These are phyloP conservation scores for Cylloceria caligata DNA, from an alignment of 2,888 invertebrate genomes.

Conservation along the genomic window DNA sequence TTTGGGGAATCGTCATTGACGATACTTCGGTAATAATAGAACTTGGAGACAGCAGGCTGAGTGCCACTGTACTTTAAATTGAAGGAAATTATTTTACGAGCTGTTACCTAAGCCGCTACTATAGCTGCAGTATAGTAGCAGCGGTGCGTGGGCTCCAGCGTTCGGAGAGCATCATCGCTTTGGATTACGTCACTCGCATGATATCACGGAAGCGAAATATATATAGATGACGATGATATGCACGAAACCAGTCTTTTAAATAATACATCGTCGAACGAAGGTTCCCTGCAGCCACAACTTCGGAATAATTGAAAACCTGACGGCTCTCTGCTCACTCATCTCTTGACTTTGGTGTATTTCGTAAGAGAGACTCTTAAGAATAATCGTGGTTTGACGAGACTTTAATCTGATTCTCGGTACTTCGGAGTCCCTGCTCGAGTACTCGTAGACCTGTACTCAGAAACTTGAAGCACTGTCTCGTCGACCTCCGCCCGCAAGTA, in stretches of 20 bases:
- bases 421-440: constrained; percentile 3
- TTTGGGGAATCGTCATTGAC: background rate
- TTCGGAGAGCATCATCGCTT: constrained; percentile 66
- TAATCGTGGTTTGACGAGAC: background rate
- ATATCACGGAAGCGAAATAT: constrained; percentile 80
- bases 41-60: background rate
- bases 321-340: background rate
- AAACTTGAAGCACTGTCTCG: constrained; percentile 21
- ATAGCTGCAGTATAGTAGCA: constrained; percentile 29
- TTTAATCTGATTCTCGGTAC: background rate
- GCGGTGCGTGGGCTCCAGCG: constrained; percentile 59
- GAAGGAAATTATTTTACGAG: constrained; percentile 59
- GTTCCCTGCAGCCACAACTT: background rate
- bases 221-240: constrained; percentile 41
- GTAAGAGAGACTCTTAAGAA: background rate
- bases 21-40: background rate
- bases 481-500: constrained; percentile 40
- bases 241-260: constrained; percentile 12
- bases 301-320: background rate
- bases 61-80: constrained; percentile 55
- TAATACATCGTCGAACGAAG: background rate
- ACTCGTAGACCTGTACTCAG: background rate
- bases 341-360: background rate
- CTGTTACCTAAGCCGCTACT: constrained; percentile 60
- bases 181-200: constrained; percentile 80